Base-by-base conservation (phyloP, 1,140 invertebrate genomes). In the Penaeus chinensis region DNA sequence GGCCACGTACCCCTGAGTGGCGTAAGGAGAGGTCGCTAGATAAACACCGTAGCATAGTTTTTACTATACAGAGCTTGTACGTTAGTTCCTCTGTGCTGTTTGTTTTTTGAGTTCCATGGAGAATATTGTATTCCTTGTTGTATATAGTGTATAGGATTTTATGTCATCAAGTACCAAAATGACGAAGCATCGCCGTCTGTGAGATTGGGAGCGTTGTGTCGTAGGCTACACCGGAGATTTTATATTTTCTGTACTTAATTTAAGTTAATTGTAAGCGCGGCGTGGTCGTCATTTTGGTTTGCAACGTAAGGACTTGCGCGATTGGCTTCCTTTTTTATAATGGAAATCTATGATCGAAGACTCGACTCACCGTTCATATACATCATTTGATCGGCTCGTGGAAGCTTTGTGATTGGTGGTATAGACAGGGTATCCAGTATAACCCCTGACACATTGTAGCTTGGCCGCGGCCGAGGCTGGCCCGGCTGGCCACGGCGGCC, bases 231-330 rank as follows among this genome's bases (percentile, higher is more conserved):
- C 82, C 71, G 80, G 85, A 87, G 85, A 87, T 82, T 85, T 85
- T 87, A 87, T 87, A 87, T 87, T 87, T 87, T 87, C 85, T 87
- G 85, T 87, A 87, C 85, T 87, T 87, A 87, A 87, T 81, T 87
- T 87, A 87, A 85, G 84, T 85, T 85, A 85, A 79, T 27, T 82
- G 65, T 87, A 82, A 87, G 85, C 65, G 76, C 54, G 81, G 85
- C 85, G 69, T 82, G 85, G 71, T 85, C 80, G 79, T 82, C 85
- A 87, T 82, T 87, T 87, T 87, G 85, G 80, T 63, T 82, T 87
- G 85, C 80, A 71, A 62, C 78, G 69, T 82, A 82, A 71, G 80
- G 71, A 87, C 61, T 65, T 82, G 61, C 85, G 82, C 85, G 24
- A 82, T 82, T 77, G 85, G 85, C 85, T 77, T 87, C 63, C 78